Evolutionary conservation across 2,888 invertebrate genomes (phyloP).

Genomic region (Drosophila neutralis): DNA sequence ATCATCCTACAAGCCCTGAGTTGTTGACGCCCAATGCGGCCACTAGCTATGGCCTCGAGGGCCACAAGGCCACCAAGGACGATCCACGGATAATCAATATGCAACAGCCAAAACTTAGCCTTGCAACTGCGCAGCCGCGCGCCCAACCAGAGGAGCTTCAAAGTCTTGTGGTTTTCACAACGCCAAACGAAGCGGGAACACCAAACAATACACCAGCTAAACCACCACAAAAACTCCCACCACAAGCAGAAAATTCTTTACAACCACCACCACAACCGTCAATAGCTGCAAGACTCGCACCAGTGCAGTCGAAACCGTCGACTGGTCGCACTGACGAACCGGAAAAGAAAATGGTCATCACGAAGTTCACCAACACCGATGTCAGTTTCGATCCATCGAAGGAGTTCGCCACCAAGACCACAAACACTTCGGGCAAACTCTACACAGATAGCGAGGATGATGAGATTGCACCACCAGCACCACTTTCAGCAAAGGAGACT

Average conservation of each 20-base stretch:
- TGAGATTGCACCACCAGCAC: background rate
- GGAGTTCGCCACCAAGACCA: conserved; percentile 51
- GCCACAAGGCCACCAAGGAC: conserved; percentile 28
- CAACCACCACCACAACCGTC: background rate
- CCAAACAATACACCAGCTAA: background rate
- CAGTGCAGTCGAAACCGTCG: background rate
- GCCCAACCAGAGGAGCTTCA: background rate
- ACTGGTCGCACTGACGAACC: background rate
- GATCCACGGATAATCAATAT: conserved; percentile 32
- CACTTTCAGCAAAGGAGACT: background rate
- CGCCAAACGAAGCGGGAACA: background rate
- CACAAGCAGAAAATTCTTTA: background rate
- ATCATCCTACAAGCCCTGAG: background rate
- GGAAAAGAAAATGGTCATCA: background rate
- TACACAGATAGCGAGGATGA: conserved; percentile 17
- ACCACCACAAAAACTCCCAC: background rate
- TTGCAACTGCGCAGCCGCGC: background rate
- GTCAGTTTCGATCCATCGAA: conserved; percentile 57
- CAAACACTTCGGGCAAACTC: conserved; percentile 48
- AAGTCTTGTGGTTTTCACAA: background rate
- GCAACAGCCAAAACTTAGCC: background rate
- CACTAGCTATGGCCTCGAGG: conserved; percentile 50
- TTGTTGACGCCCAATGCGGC: conserved; percentile 30
- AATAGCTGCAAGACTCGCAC: background rate
- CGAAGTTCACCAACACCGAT: conserved; percentile 53